phyloP scores from a whole-genome alignment of 2,797 vertebrate species.

The Brachyrhaphis roseni region DNA sequence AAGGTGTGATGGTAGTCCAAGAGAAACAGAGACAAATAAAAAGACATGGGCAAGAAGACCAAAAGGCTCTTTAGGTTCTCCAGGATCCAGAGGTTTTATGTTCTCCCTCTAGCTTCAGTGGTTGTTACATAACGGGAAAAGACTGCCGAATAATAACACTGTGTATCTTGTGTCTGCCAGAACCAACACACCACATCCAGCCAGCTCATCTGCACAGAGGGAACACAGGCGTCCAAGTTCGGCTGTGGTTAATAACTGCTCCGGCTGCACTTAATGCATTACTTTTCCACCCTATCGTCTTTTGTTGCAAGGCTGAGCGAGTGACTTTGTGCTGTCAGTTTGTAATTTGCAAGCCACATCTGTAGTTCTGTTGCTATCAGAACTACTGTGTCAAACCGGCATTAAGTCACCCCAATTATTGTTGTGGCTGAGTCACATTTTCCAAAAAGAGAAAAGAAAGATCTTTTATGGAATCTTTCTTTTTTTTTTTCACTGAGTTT shows the following conservation, averaged over 20 bases:
- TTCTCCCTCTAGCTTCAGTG: constrained; percentile 54
- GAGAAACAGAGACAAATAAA: constrained; percentile 25
- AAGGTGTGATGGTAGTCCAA: constrained; percentile 33
- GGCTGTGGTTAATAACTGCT: constrained; percentile 35
- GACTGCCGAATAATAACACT: constrained; percentile 56
- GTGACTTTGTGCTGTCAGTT: constrained; percentile 21
- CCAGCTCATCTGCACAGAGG: constrained; percentile 45
- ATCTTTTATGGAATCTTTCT: constrained; percentile 16
- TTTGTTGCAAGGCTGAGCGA: constrained; percentile 6
- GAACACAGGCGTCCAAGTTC: constrained; percentile 20
- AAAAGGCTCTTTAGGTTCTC: constrained; percentile 75
- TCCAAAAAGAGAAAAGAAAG: constrained; percentile 11
- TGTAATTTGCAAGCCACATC: constrained; percentile 21
- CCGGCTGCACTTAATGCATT: constrained; percentile 15
- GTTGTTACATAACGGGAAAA: constrained; percentile 67
- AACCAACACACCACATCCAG: constrained; percentile 43
- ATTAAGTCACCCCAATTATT: constrained; percentile 19
- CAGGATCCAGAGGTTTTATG: constrained; percentile 71
- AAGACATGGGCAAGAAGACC: constrained; percentile 49
- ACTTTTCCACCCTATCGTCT: constrained; percentile 64
- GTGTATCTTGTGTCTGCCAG: constrained; percentile 59
- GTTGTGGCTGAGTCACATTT: constrained; percentile 30
- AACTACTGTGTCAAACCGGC: constrained; percentile 26
- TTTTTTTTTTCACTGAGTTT: constrained; percentile 28
- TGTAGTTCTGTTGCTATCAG: constrained; percentile 5